Percentiles rank a stretch among this genome's conserved stretches.
Evolutionary conservation across 2,888 invertebrate species (phyloP).

Genomic region (Tenthredo notha): DNA sequence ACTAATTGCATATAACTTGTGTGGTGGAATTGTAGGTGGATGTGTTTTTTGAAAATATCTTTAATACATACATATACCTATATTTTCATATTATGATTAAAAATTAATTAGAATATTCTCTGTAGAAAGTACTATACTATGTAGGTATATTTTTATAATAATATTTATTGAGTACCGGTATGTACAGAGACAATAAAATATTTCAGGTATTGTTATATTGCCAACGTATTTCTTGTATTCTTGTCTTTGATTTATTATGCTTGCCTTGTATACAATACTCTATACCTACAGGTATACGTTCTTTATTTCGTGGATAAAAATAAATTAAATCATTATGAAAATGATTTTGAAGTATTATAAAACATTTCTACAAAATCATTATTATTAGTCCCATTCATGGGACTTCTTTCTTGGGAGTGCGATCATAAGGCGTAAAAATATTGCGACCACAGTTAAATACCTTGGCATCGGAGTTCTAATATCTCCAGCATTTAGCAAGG

Average conservation of each 20-base stretch:
- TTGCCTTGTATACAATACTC: background rate
- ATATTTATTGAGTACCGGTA: constrained; percentile 70
- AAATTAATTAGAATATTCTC: constrained; percentile 1
- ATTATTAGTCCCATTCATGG: too few species aligned
- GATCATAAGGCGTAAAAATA: too few species aligned
- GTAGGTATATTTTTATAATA: constrained; percentile 64
- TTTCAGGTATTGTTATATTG: constrained; percentile 13
- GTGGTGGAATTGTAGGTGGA: constrained; percentile 28
- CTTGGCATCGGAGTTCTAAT: too few species aligned
- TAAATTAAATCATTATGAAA: background rate
- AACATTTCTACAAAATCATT: background rate
- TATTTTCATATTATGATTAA: background rate
- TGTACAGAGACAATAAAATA: constrained; percentile 45
- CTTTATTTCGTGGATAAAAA: background rate
- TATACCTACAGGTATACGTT: background rate
- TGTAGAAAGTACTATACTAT: constrained; percentile 23
- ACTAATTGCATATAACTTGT: constrained; percentile 11
- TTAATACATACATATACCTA: background rate
- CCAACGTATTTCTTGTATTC: background rate
- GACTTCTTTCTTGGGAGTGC: too few species aligned
- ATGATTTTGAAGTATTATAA: background rate
- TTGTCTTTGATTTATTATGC: background rate
- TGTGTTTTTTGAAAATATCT: constrained; percentile 28
- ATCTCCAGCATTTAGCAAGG: too few species aligned
- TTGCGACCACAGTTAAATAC: too few species aligned